phyloP scores from a whole-genome alignment of 2,797 vertebrate species.

The Merluccius polli region DNA sequence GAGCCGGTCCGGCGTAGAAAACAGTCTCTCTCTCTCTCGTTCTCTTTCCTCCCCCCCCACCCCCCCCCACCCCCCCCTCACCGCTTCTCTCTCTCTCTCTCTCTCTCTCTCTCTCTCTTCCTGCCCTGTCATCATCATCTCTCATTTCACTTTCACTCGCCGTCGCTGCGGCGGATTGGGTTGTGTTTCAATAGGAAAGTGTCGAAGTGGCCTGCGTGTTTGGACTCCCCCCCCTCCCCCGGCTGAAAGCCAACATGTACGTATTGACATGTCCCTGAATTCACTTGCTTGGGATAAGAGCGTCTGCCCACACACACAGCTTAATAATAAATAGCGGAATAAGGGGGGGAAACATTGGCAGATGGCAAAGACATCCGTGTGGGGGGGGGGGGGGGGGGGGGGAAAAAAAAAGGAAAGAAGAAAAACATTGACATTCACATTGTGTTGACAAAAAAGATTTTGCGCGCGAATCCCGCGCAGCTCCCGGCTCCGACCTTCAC shows the following conservation, averaged over 20 bases:
- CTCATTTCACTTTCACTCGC: neutral
- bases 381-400: neutral
- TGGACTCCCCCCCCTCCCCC: too few relatives aligned
- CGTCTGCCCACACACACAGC: neutral
- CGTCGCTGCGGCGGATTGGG: neutral
- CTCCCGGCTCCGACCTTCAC: conserved; percentile 48
- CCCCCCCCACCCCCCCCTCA: conserved; percentile 1
- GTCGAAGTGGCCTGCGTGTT: too few relatives aligned
- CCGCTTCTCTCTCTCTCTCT: neutral
- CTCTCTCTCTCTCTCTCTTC: neutral
- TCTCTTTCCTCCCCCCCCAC: conserved; percentile 2
- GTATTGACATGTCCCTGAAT: neutral
- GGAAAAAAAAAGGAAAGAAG: conserved; percentile 25
- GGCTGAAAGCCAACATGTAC: neutral
- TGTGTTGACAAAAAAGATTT: conserved; percentile 51
- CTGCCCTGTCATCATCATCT: neutral
- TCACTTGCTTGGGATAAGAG: neutral
- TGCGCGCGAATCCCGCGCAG: conserved; percentile 40
- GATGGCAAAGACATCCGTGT: neutral
- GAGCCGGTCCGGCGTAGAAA: conserved; percentile 50
- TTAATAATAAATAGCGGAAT: neutral
- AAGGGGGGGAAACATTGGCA: neutral
- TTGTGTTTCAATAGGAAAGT: too few relatives aligned
- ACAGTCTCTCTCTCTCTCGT: conserved; percentile 23
- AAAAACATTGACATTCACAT: conserved; percentile 56